These are phyloP conservation scores for Netelia virgata DNA, from an alignment of 2,888 invertebrate species.

Conservation along the genomic window DNA sequence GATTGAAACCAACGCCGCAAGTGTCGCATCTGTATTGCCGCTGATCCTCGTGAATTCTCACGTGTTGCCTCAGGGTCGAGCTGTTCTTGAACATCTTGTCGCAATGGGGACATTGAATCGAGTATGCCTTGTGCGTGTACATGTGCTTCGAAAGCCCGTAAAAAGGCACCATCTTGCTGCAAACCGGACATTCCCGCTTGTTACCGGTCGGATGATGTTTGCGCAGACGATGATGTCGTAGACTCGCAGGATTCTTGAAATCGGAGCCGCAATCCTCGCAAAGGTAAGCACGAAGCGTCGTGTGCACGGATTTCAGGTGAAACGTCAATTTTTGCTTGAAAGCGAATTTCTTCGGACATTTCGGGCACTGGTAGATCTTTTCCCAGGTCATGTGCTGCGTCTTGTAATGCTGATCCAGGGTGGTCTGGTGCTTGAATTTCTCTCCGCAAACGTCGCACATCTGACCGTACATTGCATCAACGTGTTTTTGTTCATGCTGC, in stretches of 20 bases:
- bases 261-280: constrained; percentile 84
- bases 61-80: constrained; percentile 83
- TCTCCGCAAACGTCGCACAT: constrained; percentile 83
- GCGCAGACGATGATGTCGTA: constrained; percentile 82
- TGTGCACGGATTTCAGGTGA: constrained; percentile 83
- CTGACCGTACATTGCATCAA: constrained; percentile 81
- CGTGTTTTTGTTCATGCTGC: constrained; percentile 83
- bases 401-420: constrained; percentile 83
- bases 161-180: constrained; percentile 82
- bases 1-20: constrained; percentile 83
- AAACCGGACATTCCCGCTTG: constrained; percentile 82
- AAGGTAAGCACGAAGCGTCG: constrained; percentile 80
- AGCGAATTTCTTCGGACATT: constrained; percentile 83
- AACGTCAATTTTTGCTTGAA: constrained; percentile 83
- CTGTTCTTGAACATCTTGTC: constrained; percentile 84
- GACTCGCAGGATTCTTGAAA: constrained; percentile 83
- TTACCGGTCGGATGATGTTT: constrained; percentile 82
- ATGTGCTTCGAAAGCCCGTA: constrained; percentile 84
- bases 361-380: constrained; percentile 82
- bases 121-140: constrained; percentile 83
- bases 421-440: constrained; percentile 83
- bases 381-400: constrained; percentile 83
- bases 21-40: constrained; percentile 83
- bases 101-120: constrained; percentile 83
- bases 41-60: constrained; percentile 83